These are phyloP conservation scores for Pachypanchax playfairii DNA, from an alignment of 2,113 vertebrate genomes.

Conservation along the genomic window DNA sequence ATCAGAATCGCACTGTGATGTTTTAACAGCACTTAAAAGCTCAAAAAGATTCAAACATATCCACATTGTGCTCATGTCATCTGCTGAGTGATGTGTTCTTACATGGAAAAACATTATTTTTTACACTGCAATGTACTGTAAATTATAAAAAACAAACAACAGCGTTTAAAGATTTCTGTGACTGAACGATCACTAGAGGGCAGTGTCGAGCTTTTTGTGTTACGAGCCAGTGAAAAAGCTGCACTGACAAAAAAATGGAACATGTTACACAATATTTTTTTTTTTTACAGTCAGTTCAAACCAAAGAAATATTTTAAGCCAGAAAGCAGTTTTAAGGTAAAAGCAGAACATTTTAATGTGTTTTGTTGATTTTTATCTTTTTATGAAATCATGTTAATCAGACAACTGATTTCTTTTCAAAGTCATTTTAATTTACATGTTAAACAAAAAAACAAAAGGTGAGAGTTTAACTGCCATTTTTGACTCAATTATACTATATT, in stretches of 20 bases:
- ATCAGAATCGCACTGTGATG: constrained; percentile 8
- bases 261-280: constrained; percentile 1
- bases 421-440: neutral
- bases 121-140: neutral
- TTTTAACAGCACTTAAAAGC: constrained; percentile 13
- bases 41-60: neutral
- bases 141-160: neutral
- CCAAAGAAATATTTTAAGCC: constrained; percentile 53
- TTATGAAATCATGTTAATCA: neutral
- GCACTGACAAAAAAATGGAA: constrained; percentile 9
- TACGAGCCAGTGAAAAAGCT: constrained; percentile 14
- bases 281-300: constrained; percentile 15
- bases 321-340: neutral
- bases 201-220: constrained; percentile 3
- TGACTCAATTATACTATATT: neutral
- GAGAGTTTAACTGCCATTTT: constrained; percentile 5
- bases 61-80: neutral
- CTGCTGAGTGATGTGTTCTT: constrained; percentile 18
- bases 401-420: constrained; percentile 5
- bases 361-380: no score
- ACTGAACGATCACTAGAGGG: constrained; percentile 47
- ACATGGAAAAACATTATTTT: neutral
- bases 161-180: neutral
- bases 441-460: neutral
- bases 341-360: neutral